phyloP scores from a whole-genome alignment of 2,797 vertebrate genomes.

The Ceryle rudis region DNA sequence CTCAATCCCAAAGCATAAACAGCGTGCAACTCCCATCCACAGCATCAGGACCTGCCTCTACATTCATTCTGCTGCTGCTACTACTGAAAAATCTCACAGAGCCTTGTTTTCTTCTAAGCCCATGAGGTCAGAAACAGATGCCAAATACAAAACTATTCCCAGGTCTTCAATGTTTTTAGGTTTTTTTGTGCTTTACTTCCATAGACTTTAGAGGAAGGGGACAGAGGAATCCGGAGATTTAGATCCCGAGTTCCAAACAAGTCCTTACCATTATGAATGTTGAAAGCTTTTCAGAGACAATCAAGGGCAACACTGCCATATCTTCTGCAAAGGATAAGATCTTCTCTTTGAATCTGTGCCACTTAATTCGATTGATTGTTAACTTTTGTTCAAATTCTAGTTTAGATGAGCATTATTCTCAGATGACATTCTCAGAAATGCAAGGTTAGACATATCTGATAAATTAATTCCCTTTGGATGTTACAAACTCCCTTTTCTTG shows the following conservation, averaged over 20 bases:
- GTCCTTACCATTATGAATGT: neutral
- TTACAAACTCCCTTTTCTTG: neutral
- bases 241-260: neutral
- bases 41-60: neutral
- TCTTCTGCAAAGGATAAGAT: slow-evolving; percentile 13
- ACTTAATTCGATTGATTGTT: neutral
- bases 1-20: neutral
- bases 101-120: neutral
- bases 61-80: neutral
- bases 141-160: neutral
- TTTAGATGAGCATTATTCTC: slow-evolving; percentile 16
- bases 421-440: slow-evolving; percentile 18
- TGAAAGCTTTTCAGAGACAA: neutral
- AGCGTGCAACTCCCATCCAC: neutral
- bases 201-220: neutral
- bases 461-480: slow-evolving; percentile 4
- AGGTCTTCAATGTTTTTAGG: neutral
- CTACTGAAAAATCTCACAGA: neutral
- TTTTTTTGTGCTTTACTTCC: neutral
- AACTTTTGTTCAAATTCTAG: slow-evolving; percentile 16
- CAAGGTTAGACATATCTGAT: slow-evolving; percentile 13
- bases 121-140: neutral
- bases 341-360: neutral
- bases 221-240: neutral
- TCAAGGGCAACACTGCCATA: neutral